Percentiles rank a stretch among this genome's conserved stretches.
phyloP scores from a whole-genome alignment of 1,140 invertebrate genomes.

The Dolichoris vasculosae region DNA sequence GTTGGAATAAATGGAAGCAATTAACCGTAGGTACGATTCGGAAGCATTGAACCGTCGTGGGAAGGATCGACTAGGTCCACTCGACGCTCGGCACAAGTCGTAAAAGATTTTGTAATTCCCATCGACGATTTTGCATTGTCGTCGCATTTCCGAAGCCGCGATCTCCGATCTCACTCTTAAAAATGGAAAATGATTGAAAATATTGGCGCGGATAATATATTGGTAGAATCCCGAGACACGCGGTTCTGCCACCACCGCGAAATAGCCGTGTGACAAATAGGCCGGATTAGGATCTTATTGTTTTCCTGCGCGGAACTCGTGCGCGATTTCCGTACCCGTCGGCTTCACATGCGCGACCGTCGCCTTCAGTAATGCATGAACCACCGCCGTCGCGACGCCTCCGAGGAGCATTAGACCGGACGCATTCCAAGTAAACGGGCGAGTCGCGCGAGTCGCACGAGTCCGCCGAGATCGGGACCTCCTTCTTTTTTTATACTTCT shows the following conservation, averaged over 20 bases:
- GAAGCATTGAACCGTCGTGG: too few species aligned
- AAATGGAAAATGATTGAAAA: too few species aligned
- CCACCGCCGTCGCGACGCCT: background rate
- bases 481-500: background rate
- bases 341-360: background rate
- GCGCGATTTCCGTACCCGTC: background rate
- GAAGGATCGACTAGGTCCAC: too few species aligned
- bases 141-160: too few species aligned
- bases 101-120: too few species aligned
- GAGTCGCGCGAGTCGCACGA: too few species aligned
- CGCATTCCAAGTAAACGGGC: background rate
- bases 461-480: background rate
- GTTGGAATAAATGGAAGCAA: too few species aligned
- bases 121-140: too few species aligned
- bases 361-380: background rate
- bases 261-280: constrained; percentile 36
- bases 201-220: too few species aligned
- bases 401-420: background rate
- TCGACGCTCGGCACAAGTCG: too few species aligned
- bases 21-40: too few species aligned
- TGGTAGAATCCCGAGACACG: background rate
- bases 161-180: too few species aligned
- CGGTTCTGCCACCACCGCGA: background rate
- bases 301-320: constrained; percentile 13
- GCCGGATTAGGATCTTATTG: constrained; percentile 44